These are phyloP conservation scores for Paramormyrops kingsleyae DNA, from an alignment of 2,113 vertebrate species.

Conservation along the genomic window DNA sequence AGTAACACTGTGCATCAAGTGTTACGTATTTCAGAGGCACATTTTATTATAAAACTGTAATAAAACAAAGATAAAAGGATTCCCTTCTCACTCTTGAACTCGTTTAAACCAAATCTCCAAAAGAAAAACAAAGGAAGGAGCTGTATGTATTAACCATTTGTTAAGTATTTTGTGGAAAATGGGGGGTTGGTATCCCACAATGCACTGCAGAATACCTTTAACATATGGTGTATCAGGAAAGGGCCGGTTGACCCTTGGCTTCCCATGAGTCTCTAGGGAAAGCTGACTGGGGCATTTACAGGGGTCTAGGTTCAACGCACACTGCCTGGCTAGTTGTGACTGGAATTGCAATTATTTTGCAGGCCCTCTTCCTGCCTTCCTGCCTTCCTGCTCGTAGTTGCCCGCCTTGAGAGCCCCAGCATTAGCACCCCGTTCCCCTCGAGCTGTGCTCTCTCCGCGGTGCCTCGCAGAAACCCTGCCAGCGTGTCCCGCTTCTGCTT, in stretches of 20 bases:
- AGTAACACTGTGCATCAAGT: neutral
- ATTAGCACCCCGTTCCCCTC: neutral
- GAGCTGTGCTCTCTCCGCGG: neutral
- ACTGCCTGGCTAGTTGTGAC: slow-evolving; percentile 54
- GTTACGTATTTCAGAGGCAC: neutral
- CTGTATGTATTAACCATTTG: slow-evolving; percentile 68
- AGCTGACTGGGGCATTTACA: slow-evolving; percentile 50
- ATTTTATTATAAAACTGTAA: neutral
- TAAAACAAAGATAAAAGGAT: neutral
- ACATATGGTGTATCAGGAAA: slow-evolving; percentile 76
- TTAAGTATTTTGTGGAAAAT: slow-evolving; percentile 55
- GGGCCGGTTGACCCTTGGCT: slow-evolving; percentile 70
- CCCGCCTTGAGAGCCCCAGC: neutral
- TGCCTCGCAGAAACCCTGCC: slow-evolving; percentile 28
- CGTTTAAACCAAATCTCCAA: neutral
- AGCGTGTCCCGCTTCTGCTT: neutral
- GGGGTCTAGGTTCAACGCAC: slow-evolving; percentile 57
- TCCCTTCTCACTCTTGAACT: neutral
- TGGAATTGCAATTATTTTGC: slow-evolving; percentile 62
- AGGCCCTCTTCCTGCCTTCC: slow-evolving; percentile 31
- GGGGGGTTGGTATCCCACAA: slow-evolving; percentile 61
- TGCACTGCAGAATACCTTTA: slow-evolving; percentile 70
- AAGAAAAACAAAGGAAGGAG: slow-evolving; percentile 31
- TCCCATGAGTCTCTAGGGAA: slow-evolving; percentile 62
- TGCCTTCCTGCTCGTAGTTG: neutral